Evolutionary conservation across 2,888 invertebrate genomes (phyloP), one percentile per base, ranked within the genome.

Genomic region (Agrotis segetum): DNA sequence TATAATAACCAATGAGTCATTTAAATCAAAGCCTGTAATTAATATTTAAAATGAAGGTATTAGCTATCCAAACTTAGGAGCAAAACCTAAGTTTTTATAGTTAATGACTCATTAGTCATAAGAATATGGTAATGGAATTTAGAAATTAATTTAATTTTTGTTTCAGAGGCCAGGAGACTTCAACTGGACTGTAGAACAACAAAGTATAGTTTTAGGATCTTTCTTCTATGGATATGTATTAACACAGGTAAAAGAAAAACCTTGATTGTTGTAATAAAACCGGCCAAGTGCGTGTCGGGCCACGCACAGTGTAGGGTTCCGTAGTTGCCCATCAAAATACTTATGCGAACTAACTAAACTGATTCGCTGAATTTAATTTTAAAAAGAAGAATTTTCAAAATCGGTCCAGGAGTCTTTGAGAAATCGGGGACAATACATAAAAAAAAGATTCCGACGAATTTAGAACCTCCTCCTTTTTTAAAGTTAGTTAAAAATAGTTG

Each of bases 141-240:
- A 7, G 19, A 44, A 5, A 13, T 21, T 13, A 7, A 40, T 56
- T 19, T 72, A 47, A 40, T 9, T 87, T 91, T 76, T 68, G 73
- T 92, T 93, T 71, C 91, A 97, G 97, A 97, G 93, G 89, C 94
- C 96, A 78, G 98, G 98, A 62, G 97, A 98, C 85, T 98, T 98
- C 87, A 96, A 96, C 55, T 98, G 98, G 98, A 97, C 98, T 81
- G 97, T 98, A 89, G 96, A 96, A 80, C 98, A 98, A 13, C 98
- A 98, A 91, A 98, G 98, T 69, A 96, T 98, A 75, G 98, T 98
- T 74, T 94, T 98, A 75, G 98, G 98, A 29, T 98, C 98, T 44
- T 98, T 98, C 92, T 98, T 98, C 91, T 97, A 98, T 90, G 98
- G 98, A 79, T 98, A 98, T 92, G 98, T 98, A 21, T 90, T 98